These are phyloP conservation scores for Notarius lentiginosus DNA, from an alignment of 2,113 vertebrate species.

Conservation along the genomic window DNA sequence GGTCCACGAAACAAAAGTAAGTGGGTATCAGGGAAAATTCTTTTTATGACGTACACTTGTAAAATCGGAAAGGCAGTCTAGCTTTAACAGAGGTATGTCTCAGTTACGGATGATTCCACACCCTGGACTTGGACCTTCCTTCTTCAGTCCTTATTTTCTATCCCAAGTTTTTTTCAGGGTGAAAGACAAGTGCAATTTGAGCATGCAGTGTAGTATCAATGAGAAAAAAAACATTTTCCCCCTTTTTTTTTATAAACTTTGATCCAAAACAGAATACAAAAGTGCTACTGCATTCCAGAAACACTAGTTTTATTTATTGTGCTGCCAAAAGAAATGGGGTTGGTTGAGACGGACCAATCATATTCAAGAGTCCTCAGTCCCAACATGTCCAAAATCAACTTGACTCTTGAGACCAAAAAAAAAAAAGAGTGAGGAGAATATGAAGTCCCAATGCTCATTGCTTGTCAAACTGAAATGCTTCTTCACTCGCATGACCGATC, in stretches of 20 bases:
- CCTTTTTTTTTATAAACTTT: neutral
- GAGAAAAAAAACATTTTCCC: neutral
- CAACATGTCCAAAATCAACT: neutral
- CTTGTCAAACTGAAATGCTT: conserved; percentile 4
- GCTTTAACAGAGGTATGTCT: neutral
- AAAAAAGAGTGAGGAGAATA: neutral
- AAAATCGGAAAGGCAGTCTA: too few species aligned
- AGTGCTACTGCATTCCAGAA: neutral
- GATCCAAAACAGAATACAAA: neutral
- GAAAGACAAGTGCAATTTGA: neutral
- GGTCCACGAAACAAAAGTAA: too few species aligned
- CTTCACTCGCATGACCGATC: neutral
- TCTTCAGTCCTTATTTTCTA: neutral
- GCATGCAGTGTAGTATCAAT: neutral
- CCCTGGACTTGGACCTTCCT: neutral
- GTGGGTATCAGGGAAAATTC: too few species aligned
- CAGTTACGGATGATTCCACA: neutral
- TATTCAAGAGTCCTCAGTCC: neutral
- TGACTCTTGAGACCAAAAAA: neutral
- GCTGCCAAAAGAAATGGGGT: neutral
- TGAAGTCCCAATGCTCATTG: neutral
- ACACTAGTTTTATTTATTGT: neutral
- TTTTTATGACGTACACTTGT: too few species aligned
- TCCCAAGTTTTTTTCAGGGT: neutral
- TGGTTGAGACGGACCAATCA: neutral